phyloP scores from a whole-genome alignment of 2,113 vertebrate genomes.

The Eulemur rufifrons region DNA sequence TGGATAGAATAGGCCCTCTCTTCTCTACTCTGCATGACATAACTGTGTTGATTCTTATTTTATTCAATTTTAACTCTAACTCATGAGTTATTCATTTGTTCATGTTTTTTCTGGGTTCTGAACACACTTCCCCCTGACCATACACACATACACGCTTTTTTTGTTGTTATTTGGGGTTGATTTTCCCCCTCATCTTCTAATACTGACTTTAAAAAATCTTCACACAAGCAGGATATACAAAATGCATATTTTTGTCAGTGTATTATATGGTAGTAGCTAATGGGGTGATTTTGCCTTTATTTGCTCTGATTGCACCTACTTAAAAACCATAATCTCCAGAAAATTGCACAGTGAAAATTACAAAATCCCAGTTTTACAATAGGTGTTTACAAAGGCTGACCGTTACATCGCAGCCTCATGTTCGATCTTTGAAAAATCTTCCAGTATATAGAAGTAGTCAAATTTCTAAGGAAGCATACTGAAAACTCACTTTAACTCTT shows the following conservation, averaged over 20 bases:
- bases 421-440: constrained; percentile 14
- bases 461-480: not conserved
- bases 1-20: constrained; percentile 54
- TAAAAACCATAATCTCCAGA: not conserved
- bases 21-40: not conserved
- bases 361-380: not conserved
- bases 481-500: not conserved
- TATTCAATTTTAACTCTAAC: constrained; percentile 18
- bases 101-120: constrained; percentile 37
- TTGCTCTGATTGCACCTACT: not conserved
- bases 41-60: constrained; percentile 39
- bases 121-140: not conserved
- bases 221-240: not conserved
- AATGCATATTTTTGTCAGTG: not conserved
- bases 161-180: not conserved
- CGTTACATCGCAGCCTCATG: not conserved
- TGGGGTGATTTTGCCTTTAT: not conserved
- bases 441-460: not conserved
- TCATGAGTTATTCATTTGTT: constrained; percentile 59
- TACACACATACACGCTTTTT: not conserved
- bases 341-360: not conserved
- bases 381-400: not conserved
- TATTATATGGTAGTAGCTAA: not conserved
- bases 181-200: not conserved
- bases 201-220: constrained; percentile 12